These are phyloP conservation scores for Vimba vimba DNA, from an alignment of 2,113 vertebrate genomes.

Conservation along the genomic window DNA sequence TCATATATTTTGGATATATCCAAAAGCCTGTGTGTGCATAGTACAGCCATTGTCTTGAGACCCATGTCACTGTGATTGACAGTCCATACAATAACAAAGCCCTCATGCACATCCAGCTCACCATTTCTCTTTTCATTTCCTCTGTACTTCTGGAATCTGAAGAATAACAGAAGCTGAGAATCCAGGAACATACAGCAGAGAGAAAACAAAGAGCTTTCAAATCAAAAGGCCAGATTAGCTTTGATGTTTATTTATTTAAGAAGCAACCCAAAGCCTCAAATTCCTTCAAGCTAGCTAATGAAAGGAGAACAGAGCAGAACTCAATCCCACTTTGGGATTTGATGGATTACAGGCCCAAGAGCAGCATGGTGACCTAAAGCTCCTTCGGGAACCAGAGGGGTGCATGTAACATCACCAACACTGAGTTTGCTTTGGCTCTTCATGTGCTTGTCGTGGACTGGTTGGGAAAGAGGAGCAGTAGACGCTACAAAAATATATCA, in stretches of 20 bases:
- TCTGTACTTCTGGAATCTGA: neutral
- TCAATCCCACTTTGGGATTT: slow-evolving; percentile 9
- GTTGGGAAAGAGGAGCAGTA: slow-evolving; percentile 61
- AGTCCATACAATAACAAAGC: slow-evolving; percentile 53
- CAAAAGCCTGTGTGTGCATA: neutral
- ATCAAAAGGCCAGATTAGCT: slow-evolving; percentile 44
- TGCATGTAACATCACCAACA: neutral
- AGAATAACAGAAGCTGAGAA: slow-evolving; percentile 19
- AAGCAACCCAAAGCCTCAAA: slow-evolving; percentile 23
- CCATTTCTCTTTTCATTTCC: slow-evolving; percentile 40
- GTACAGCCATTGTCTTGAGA: neutral
- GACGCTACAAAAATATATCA: slow-evolving; percentile 64
- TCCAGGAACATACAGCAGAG: slow-evolving; percentile 6
- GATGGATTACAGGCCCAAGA: neutral
- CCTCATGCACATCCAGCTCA: neutral
- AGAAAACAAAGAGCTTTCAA: slow-evolving; percentile 56
- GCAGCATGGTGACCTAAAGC: neutral
- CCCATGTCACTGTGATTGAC: slow-evolving; percentile 52
- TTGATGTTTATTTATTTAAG: slow-evolving; percentile 35
- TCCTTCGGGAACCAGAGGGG: neutral
- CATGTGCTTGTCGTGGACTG: slow-evolving; percentile 31
- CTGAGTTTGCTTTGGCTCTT: slow-evolving; percentile 65
- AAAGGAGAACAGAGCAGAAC: slow-evolving; percentile 20
- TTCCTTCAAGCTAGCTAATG: slow-evolving; percentile 22
- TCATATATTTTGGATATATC: neutral